These are phyloP conservation scores for Pristiophorus japonicus DNA, from an alignment of 2,113 vertebrate genomes.

Conservation along the genomic window DNA sequence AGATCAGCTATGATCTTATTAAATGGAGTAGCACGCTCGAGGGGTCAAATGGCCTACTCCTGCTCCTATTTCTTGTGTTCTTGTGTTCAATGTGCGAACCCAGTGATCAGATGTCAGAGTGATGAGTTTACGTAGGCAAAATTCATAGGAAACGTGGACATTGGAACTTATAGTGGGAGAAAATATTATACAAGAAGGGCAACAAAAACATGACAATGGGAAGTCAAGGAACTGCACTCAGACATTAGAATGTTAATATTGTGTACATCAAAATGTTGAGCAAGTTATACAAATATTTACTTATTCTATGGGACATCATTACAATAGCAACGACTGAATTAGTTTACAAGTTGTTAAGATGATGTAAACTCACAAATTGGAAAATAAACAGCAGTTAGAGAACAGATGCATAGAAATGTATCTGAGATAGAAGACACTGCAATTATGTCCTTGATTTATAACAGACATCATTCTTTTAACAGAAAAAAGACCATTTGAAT, in stretches of 20 bases:
- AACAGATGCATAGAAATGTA: neutral
- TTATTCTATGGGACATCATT: neutral
- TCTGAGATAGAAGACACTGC: neutral
- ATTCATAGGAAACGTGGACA: neutral
- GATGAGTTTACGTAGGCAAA: neutral
- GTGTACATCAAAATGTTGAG: neutral
- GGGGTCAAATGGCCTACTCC: too few species aligned
- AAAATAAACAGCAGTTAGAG: neutral
- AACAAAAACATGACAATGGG: neutral
- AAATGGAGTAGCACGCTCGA: too few species aligned
- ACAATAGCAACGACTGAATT: neutral
- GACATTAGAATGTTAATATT: slow-evolving; percentile 41
- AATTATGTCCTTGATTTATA: slow-evolving; percentile 35
- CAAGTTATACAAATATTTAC: neutral
- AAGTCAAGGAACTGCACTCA: neutral
- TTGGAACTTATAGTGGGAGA: neutral
- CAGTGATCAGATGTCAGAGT: neutral
- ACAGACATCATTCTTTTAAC: slow-evolving; percentile 39
- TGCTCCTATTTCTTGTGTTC: too few species aligned
- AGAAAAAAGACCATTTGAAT: slow-evolving; percentile 45
- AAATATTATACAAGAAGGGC: neutral
- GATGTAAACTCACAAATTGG: neutral
- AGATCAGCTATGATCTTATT: too few species aligned
- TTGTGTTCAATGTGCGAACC: too few species aligned
- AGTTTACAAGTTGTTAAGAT: neutral